Conservation (phyloP, 2,797 vertebrate species). For the Zalophus californianus region DNA sequence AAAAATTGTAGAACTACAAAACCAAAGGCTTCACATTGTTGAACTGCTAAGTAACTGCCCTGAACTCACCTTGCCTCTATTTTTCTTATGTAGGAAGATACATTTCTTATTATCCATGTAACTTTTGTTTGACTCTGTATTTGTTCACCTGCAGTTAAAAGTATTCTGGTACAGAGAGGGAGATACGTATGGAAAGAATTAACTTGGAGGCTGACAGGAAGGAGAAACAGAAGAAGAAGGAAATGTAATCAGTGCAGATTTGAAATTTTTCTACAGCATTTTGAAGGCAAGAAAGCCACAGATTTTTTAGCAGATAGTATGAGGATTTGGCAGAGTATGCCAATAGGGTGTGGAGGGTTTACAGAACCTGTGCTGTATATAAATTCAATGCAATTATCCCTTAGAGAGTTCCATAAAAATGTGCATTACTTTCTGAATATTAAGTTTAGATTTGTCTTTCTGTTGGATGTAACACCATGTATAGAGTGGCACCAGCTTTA, state of each 20-base stretch:
- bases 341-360: not conserved
- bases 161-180: not conserved
- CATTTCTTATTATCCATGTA: not conserved
- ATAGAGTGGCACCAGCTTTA: not conserved
- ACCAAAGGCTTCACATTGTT: not conserved
- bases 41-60: not conserved
- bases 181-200: not conserved
- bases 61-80: not conserved
- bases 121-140: not conserved
- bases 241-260: not conserved
- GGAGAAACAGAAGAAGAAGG: not conserved
- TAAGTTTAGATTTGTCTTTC: constrained; percentile 52
- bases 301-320: not conserved
- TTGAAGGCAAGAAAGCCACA: not conserved
- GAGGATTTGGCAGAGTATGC: not conserved
- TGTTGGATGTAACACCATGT: not conserved
- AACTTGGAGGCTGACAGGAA: not conserved
- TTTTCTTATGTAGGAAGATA: not conserved
- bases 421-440: constrained; percentile 7
- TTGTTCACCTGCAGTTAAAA: constrained; percentile 20
- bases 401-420: constrained; percentile 1
- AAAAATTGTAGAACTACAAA: not conserved
- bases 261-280: constrained; percentile 33
- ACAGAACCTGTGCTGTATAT: not conserved
- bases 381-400: not conserved